Evolutionary conservation across 1,140 invertebrate species (phyloP).

Genomic region (Bombus terrestris): DNA sequence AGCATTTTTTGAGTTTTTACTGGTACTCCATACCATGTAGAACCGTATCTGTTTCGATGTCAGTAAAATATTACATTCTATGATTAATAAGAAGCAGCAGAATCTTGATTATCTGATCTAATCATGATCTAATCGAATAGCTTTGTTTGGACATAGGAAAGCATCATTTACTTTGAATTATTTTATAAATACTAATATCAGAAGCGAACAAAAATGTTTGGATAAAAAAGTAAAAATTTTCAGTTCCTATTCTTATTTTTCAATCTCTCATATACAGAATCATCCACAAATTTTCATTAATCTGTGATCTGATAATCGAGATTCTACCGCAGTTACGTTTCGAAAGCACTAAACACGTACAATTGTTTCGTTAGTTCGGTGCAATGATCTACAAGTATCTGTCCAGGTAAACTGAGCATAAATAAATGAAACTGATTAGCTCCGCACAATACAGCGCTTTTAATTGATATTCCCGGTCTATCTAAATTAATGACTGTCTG

Average conservation of each 20-base stretch:
- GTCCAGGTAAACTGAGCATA: background rate
- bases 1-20: background rate
- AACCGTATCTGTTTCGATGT: background rate
- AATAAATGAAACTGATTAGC: constrained; percentile 11
- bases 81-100: background rate
- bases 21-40: background rate
- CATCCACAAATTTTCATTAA: background rate
- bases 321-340: background rate
- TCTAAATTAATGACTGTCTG: background rate
- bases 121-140: too few species aligned
- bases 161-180: too few species aligned
- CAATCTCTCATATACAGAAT: too few species aligned
- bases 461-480: background rate
- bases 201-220: fast-evolving
- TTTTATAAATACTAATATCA: too few species aligned
- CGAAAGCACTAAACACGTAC: background rate
- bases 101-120: too few species aligned
- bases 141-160: too few species aligned
- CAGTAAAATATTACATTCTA: background rate
- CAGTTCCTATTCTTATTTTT: background rate
- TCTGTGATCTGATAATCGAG: background rate
- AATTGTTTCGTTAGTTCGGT: background rate
- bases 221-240: too few species aligned
- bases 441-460: background rate
- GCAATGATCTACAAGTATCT: background rate